Conservation (phyloP, 2,888 invertebrate species). For the Caenorhabditis virilis region DNA sequence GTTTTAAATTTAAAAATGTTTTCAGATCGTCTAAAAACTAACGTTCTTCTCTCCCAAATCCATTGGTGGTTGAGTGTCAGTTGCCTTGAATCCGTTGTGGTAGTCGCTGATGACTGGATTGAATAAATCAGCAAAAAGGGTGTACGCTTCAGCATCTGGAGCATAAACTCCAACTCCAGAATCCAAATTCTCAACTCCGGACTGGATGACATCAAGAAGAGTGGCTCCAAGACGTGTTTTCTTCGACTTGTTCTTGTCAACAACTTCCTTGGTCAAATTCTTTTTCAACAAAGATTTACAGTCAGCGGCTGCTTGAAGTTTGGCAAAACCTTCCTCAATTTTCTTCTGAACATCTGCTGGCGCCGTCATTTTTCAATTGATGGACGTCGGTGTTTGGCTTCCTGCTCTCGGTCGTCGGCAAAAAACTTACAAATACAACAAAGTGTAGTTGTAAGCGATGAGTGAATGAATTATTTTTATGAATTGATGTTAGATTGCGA, state of each 20-base stretch:
- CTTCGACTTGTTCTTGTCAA: slow-evolving; percentile 76
- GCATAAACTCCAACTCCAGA: slow-evolving; percentile 95
- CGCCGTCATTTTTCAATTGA: slow-evolving; percentile 18
- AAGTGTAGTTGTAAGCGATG: no score
- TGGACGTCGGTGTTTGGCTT: no score
- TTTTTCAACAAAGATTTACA: slow-evolving; percentile 95
- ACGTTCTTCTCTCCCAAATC: slow-evolving; percentile 82
- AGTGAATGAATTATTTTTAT: no score
- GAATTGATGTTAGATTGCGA: no score
- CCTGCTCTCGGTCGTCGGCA: no score
- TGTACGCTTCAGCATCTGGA: slow-evolving; percentile 92
- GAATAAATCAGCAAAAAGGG: slow-evolving; percentile 86
- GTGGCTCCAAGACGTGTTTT: slow-evolving; percentile 90
- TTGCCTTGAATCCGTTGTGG: slow-evolving; percentile 77
- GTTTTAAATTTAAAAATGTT: background rate
- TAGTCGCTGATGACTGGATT: slow-evolving; percentile 92
- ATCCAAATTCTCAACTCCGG: slow-evolving; percentile 91
- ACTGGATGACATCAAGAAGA: slow-evolving; percentile 89
- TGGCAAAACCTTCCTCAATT: slow-evolving; percentile 40
- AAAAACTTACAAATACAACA: no score
- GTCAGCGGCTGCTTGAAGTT: slow-evolving; percentile 71
- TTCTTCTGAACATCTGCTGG: slow-evolving; percentile 31
- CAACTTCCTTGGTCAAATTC: slow-evolving; percentile 82
- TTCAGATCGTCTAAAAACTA: slow-evolving; percentile 70
- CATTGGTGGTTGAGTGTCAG: slow-evolving; percentile 82